phyloP scores from a whole-genome alignment of 1,140 invertebrate genomes.

The Bombus impatiens region DNA sequence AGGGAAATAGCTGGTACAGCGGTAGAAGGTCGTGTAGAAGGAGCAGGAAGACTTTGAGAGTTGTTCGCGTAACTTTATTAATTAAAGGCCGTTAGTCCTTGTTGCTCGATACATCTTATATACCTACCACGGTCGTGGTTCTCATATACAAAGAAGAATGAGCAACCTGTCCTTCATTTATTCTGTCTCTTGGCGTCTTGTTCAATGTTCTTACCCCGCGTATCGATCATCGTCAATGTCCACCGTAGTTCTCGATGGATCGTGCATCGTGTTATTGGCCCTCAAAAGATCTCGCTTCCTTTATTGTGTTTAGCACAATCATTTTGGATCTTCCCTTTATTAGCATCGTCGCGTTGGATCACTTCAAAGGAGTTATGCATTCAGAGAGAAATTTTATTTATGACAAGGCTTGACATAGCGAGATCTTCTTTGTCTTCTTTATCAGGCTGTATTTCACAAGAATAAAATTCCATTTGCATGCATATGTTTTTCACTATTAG shows the following conservation, averaged over 20 bases:
- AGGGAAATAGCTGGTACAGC: slow-evolving; percentile 68
- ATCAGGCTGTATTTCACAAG: too few species aligned
- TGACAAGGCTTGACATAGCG: neutral
- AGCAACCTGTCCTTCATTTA: slow-evolving; percentile 34
- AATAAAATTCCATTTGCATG: neutral
- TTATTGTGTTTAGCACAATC: slow-evolving; percentile 34
- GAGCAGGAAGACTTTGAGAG: slow-evolving; percentile 75
- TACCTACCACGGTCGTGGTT: slow-evolving; percentile 60
- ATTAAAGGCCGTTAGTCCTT: slow-evolving; percentile 80
- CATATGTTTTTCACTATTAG: neutral
- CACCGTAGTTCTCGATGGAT: slow-evolving; percentile 54
- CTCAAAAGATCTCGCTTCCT: slow-evolving; percentile 24
- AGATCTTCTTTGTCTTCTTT: neutral
- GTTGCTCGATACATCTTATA: slow-evolving; percentile 77
- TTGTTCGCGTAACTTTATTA: slow-evolving; percentile 82
- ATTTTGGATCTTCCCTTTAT: neutral
- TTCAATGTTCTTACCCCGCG: slow-evolving; percentile 48
- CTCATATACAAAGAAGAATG: slow-evolving; percentile 61
- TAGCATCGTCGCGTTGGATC: neutral
- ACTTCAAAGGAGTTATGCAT: neutral
- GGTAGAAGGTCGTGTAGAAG: slow-evolving; percentile 48
- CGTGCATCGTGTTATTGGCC: slow-evolving; percentile 41
- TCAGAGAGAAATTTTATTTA: neutral
- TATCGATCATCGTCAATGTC: slow-evolving; percentile 68
- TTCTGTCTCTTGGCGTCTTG: slow-evolving; percentile 38